Conservation (phyloP, 2,888 invertebrate species). For the Charanyca ferruginea region DNA sequence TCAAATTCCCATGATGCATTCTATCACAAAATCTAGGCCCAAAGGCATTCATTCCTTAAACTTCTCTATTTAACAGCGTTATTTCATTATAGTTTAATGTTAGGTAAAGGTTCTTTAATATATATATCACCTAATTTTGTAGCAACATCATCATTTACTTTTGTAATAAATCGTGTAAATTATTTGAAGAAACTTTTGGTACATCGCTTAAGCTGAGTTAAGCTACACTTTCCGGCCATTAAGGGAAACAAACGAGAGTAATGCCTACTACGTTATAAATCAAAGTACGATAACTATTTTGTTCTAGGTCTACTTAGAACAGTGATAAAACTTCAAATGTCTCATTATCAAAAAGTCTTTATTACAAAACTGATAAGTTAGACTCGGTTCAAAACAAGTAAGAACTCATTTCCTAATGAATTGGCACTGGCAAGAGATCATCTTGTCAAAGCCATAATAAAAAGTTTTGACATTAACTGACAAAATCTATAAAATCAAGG, state of each 20-base stretch:
- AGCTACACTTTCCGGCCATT: constrained; percentile 29
- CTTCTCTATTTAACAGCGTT: constrained; percentile 75
- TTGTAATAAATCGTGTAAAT: constrained; percentile 52
- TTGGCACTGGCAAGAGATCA: not conserved
- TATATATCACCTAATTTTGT: constrained; percentile 62
- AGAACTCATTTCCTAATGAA: not conserved
- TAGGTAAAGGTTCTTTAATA: constrained; percentile 68
- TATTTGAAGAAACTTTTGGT: constrained; percentile 44
- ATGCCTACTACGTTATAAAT: constrained; percentile 23
- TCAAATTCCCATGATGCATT: constrained; percentile 61
- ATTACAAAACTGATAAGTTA: too few species aligned
- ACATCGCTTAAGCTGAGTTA: constrained; percentile 11
- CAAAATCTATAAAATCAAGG: constrained; percentile 50
- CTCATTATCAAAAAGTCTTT: not conserved
- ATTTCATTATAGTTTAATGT: constrained; percentile 78
- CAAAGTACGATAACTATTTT: constrained; percentile 35
- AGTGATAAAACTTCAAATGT: constrained; percentile 15
- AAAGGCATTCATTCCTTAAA: constrained; percentile 72
- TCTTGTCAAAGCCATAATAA: constrained; percentile 30
- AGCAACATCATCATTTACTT: constrained; percentile 58
- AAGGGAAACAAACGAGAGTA: constrained; percentile 32
- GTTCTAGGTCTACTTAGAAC: constrained; percentile 1
- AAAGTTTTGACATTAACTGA: constrained; percentile 45
- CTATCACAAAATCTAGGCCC: constrained; percentile 69
- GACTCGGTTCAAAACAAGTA: too few species aligned